A percentile compares a stretch with the other conserved stretches of the same genome.
phyloP scores from a whole-genome alignment of 2,797 vertebrate species.

The Mormyrus hasselquistii region DNA sequence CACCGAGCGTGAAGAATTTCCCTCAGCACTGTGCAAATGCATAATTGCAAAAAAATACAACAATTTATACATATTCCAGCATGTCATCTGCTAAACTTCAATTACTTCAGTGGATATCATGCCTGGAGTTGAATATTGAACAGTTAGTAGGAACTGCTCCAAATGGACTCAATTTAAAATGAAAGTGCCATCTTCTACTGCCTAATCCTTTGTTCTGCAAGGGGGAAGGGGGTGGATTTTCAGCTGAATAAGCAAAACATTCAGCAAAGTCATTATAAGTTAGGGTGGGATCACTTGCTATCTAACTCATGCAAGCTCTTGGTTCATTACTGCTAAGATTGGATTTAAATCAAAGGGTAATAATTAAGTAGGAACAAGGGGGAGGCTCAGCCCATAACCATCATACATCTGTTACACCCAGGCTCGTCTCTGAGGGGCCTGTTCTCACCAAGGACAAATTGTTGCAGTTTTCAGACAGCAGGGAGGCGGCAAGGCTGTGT shows the following conservation, averaged over 20 bases:
- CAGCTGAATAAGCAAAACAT: background rate
- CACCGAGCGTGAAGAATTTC: background rate
- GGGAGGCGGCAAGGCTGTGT: background rate
- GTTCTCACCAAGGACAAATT: background rate
- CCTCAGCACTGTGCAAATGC: slow-evolving; percentile 9
- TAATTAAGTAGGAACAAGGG: slow-evolving; percentile 13
- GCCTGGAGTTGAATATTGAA: background rate
- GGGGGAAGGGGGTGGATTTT: background rate
- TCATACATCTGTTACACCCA: slow-evolving; percentile 16
- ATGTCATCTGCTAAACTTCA: slow-evolving; percentile 1
- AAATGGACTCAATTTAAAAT: background rate
- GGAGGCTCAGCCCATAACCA: slow-evolving; percentile 9
- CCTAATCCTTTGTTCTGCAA: background rate
- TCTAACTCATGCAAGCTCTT: slow-evolving; percentile 9
- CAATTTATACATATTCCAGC: slow-evolving; percentile 6
- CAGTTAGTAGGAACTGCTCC: slow-evolving; percentile 2
- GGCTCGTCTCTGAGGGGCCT: background rate
- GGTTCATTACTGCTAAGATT: slow-evolving; percentile 8
- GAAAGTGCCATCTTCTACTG: background rate
- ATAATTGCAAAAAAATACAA: slow-evolving; percentile 14
- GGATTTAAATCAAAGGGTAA: slow-evolving; percentile 15
- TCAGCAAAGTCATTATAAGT: background rate
- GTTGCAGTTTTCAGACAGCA: background rate
- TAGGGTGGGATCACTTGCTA: background rate
- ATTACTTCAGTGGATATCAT: slow-evolving; percentile 8